Conservation (phyloP, 1,140 invertebrate genomes). For the Ganaspis sp. region DNA sequence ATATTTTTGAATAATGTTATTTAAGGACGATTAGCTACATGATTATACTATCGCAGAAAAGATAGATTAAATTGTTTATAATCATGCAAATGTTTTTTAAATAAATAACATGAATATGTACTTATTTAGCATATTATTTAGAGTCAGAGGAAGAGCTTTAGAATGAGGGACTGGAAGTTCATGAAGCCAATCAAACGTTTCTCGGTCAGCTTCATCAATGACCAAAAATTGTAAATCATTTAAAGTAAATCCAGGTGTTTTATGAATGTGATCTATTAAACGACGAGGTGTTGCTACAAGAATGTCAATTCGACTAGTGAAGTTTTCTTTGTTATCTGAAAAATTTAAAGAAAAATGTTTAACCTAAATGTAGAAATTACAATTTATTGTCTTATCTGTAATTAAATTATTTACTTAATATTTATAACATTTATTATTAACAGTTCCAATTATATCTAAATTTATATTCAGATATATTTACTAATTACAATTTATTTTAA, state of each 20-base stretch:
- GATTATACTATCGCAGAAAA: not conserved
- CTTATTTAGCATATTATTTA: conserved; percentile 52
- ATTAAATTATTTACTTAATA: not conserved
- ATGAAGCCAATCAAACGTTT: conserved; percentile 90
- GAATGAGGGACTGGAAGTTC: conserved; percentile 76
- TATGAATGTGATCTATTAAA: conserved; percentile 93
- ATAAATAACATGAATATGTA: too few relatives aligned
- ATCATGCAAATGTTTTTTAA: not conserved
- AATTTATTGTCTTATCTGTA: too few relatives aligned
- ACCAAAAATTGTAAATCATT: conserved; percentile 89
- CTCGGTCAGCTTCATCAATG: conserved; percentile 97
- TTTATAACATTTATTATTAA: not conserved
- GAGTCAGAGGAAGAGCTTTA: conserved; percentile 62
- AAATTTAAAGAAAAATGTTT: conserved; percentile 43
- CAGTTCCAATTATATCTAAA: too few relatives aligned
- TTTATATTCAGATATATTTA: too few relatives aligned
- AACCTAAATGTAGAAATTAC: too few relatives aligned
- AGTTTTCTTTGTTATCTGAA: conserved; percentile 74
- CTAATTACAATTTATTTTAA: too few relatives aligned
- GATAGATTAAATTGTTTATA: not conserved
- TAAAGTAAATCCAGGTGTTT: conserved; percentile 91
- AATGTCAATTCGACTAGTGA: conserved; percentile 86
- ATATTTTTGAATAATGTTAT: too few relatives aligned
- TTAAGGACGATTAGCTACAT: too few relatives aligned
- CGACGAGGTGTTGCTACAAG: conserved; percentile 95